phyloP scores from a whole-genome alignment of 2,888 invertebrate species.

The Orthosia gothica region DNA sequence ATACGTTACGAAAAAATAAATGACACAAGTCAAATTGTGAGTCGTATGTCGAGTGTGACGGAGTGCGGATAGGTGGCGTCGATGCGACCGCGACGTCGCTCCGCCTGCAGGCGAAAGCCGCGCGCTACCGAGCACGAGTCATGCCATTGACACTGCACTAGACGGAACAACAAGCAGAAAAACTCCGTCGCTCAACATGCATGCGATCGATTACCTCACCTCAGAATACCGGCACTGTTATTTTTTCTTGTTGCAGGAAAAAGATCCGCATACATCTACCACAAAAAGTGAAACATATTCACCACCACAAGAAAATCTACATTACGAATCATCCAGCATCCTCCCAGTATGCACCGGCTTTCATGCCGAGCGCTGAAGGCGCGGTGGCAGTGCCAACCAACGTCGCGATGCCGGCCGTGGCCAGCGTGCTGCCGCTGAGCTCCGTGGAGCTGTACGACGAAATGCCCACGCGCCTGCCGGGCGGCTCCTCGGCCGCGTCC shows the following conservation, averaged over 20 bases:
- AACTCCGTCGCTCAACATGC: slow-evolving; percentile 75
- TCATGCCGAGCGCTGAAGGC: slow-evolving; percentile 86
- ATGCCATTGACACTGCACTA: slow-evolving; percentile 84
- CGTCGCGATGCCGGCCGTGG: slow-evolving; percentile 81
- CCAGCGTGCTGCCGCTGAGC: slow-evolving; percentile 80
- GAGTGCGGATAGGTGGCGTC: slow-evolving; percentile 59
- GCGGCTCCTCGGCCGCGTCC: slow-evolving; percentile 78
- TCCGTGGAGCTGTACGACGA: slow-evolving; percentile 85
- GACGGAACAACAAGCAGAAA: slow-evolving; percentile 82
- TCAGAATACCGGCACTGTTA: slow-evolving; percentile 77
- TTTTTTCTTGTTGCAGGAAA: slow-evolving; percentile 89
- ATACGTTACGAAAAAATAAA: slow-evolving; percentile 68
- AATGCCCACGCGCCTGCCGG: slow-evolving; percentile 74
- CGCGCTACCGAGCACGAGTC: slow-evolving; percentile 81
- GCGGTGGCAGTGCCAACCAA: slow-evolving; percentile 84
- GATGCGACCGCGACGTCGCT: slow-evolving; percentile 69
- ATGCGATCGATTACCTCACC: slow-evolving; percentile 79
- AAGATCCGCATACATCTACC: slow-evolving; percentile 91
- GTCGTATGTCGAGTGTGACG: slow-evolving; percentile 78
- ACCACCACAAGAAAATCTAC: slow-evolving; percentile 90
- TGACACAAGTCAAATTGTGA: slow-evolving; percentile 72
- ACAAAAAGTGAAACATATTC: slow-evolving; percentile 91
- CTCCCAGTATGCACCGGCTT: slow-evolving; percentile 89
- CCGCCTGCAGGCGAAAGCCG: slow-evolving; percentile 83
- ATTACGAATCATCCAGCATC: slow-evolving; percentile 89